phyloP scores from a whole-genome alignment of 1,140 invertebrate species.

The Galleria mellonella region DNA sequence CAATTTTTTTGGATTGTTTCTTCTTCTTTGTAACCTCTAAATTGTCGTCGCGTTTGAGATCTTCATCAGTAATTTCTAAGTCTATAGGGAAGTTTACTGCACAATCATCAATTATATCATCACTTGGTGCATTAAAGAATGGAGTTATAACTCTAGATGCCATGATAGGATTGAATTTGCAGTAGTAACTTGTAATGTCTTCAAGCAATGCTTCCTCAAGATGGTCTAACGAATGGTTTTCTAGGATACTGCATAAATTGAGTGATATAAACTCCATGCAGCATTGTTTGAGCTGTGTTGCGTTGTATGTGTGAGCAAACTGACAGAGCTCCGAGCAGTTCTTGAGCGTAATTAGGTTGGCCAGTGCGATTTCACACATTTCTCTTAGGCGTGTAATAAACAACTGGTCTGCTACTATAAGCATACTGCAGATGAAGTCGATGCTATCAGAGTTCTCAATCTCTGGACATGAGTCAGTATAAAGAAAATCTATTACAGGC shows the following conservation, averaged over 20 bases:
- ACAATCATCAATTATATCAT: conserved; percentile 72
- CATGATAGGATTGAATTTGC: conserved; percentile 71
- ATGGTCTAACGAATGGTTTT: conserved; percentile 76
- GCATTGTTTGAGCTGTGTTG: conserved; percentile 77
- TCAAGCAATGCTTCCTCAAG: conserved; percentile 75
- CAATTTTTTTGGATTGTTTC: conserved; percentile 52
- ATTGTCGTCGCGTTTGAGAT: conserved; percentile 48
- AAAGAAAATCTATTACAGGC: conserved; percentile 80
- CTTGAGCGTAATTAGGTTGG: conserved; percentile 78
- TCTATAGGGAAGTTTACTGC: conserved; percentile 63
- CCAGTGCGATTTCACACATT: conserved; percentile 79
- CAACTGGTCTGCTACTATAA: conserved; percentile 82
- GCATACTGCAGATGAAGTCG: conserved; percentile 77
- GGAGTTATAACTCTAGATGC: conserved; percentile 78
- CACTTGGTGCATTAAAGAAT: conserved; percentile 73
- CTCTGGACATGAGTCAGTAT: conserved; percentile 77
- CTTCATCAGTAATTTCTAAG: conserved; percentile 51
- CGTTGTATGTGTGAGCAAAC: conserved; percentile 81
- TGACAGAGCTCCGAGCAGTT: conserved; percentile 82
- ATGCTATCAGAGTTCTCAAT: conserved; percentile 75
- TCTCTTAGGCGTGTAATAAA: conserved; percentile 79
- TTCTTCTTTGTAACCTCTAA: conserved; percentile 54
- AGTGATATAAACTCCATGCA: conserved; percentile 83
- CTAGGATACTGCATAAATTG: conserved; percentile 81
- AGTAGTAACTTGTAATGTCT: conserved; percentile 79